phyloP scores from a whole-genome alignment of 2,888 invertebrate genomes.

The Nezara viridula region DNA sequence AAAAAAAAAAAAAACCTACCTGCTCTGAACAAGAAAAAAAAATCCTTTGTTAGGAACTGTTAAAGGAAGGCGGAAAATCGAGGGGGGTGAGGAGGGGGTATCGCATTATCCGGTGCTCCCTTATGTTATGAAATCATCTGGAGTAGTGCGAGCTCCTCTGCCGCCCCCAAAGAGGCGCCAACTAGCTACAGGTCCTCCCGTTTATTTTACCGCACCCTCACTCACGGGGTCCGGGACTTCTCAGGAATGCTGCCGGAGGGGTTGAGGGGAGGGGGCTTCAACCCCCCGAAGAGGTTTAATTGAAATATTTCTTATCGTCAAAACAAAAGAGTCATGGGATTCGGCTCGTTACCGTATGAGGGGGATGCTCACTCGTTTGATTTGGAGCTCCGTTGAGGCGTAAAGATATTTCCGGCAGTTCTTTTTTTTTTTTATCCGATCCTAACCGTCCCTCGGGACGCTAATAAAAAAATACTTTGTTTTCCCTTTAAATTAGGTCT shows the following conservation, averaged over 20 bases:
- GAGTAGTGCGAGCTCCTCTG: background rate
- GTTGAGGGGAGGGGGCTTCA: too few species aligned
- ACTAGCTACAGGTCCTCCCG: conserved; percentile 22
- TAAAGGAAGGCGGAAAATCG: conserved; percentile 43
- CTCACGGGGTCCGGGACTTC: background rate
- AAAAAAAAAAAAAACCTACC: background rate
- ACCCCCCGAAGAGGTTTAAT: background rate
- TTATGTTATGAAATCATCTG: conserved; percentile 40
- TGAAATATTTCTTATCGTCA: conserved; percentile 39
- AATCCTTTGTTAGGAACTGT: conserved; percentile 27
- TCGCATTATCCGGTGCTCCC: background rate
- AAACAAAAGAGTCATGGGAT: conserved; percentile 8
- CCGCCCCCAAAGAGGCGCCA: too few species aligned
- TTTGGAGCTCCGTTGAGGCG: background rate
- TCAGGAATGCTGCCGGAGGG: conserved; percentile 1
- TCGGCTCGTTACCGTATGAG: background rate
- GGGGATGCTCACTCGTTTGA: background rate
- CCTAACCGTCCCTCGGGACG: background rate
- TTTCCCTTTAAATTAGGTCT: background rate
- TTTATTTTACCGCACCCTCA: conserved; percentile 28
- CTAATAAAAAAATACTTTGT: background rate
- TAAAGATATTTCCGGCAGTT: conserved; percentile 1
- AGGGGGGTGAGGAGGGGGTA: background rate
- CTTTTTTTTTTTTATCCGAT: background rate
- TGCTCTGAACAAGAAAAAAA: background rate